Evolutionary conservation across 2,888 invertebrate genomes (phyloP), one percentile per base, ranked within the genome.

Genomic region (Phortica magna): DNA sequence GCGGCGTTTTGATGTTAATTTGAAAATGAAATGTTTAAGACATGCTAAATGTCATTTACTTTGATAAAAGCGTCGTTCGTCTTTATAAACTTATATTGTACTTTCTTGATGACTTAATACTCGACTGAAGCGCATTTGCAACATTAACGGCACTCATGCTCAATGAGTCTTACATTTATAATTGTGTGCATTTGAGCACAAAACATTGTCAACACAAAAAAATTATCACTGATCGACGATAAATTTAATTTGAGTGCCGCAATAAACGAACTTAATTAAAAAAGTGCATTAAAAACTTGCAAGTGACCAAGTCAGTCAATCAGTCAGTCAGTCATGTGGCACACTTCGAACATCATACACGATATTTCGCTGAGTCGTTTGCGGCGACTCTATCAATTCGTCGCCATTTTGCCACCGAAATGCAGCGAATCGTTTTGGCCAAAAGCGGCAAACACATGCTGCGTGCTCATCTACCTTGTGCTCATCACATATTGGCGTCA

Each of bases 1-100:
- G 77, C 80, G 77, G 80, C 80, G 79, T 84, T 85, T 88, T 88
- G 83, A 86, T 86, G 83, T 80, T 82, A 85, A 88, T 88, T 85
- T 88, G 77, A 86, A 82, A 86, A 82, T 82, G 73, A 76, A 73
- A 68, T 68, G 7, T 19, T 68, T 42, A 19, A 41, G 7, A 17
- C 41, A 67, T 7, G 22, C 9, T 22, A 12, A 68, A 82, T 81
- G 84, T 73, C 79, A 85, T 85, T 85, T 81, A 76, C 31, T 31
- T 31, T 31, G 31, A 31, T 31, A 87, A 79, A 80, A 14, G 48
- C 48, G 48, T 48, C 14, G 48, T 48, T 48, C 48, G 48, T 48
- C 48, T 48, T 9, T 48, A 9, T 48, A 48, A 48, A 87, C 77
- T 48, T 9, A 12, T 48, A 48, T 12, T 48, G 48, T 48, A 48